Percentiles rank a stretch among this genome's conserved stretches.
These are phyloP conservation scores for Pelagia noctiluca DNA, from an alignment of 30 jellyfish, hydroid and myxozoan species.

Conservation along the genomic window DNA sequence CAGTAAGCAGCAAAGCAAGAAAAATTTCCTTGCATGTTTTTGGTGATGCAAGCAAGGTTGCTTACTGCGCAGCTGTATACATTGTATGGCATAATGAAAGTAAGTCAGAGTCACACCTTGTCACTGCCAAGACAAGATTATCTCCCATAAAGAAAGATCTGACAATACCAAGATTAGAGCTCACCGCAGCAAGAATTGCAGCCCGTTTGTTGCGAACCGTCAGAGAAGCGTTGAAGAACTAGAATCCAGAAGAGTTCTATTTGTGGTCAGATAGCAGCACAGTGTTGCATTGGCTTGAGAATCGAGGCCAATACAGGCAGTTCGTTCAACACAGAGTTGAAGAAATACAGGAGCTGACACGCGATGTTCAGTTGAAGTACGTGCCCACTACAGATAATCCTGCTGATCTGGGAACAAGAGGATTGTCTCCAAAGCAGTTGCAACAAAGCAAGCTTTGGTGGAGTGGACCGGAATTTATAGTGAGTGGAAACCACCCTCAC, in stretches of 20 bases:
- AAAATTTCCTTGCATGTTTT: slow-evolving; percentile 23
- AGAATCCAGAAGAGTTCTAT: slow-evolving; percentile 35
- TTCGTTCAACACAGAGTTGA: slow-evolving; percentile 41
- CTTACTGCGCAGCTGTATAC: slow-evolving; percentile 44
- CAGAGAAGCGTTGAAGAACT: slow-evolving; percentile 27
- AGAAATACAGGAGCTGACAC: slow-evolving; percentile 25
- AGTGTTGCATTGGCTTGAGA: slow-evolving; percentile 36
- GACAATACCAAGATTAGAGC: slow-evolving; percentile 48
- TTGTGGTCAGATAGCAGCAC: slow-evolving; percentile 52
- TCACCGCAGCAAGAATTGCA: slow-evolving; percentile 54
- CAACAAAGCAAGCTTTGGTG: slow-evolving; percentile 55
- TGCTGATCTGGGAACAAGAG: slow-evolving; percentile 44
- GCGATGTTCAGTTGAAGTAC: slow-evolving; percentile 31
- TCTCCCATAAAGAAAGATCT: slow-evolving; percentile 36
- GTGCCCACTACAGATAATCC: slow-evolving; percentile 49
- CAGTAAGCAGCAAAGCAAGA: slow-evolving; percentile 20
- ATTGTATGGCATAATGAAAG: slow-evolving; percentile 25
- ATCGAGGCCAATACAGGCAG: slow-evolving; percentile 37
- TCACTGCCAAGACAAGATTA: slow-evolving; percentile 30
- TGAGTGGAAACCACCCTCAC: slow-evolving; percentile 34
- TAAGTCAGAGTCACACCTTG: slow-evolving; percentile 28
- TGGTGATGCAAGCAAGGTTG: slow-evolving; percentile 54
- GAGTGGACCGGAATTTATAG: slow-evolving; percentile 38
- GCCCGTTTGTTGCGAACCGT: slow-evolving; percentile 43
- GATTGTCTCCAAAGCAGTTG: slow-evolving; percentile 34